Evolutionary conservation across 1,140 invertebrate genomes (phyloP).

Genomic region (Apocrypta bakeri): DNA sequence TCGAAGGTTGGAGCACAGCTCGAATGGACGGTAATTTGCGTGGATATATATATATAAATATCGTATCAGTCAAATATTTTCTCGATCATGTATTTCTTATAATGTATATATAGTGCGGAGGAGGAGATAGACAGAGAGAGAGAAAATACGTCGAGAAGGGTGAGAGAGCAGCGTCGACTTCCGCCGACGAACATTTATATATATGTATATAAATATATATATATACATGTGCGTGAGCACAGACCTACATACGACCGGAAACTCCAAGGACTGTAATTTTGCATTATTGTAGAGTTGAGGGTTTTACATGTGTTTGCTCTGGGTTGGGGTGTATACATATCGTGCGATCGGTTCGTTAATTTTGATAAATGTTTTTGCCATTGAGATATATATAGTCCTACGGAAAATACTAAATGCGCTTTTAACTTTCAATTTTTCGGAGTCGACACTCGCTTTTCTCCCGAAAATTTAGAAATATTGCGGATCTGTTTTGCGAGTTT

Average conservation of each 20-base stretch:
- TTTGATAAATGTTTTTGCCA: too few species aligned
- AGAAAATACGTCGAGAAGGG: background rate
- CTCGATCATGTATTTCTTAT: constrained; percentile 29
- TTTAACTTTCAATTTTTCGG: too few species aligned
- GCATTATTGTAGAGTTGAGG: background rate
- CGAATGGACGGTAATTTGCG: background rate
- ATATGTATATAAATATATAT: too few species aligned
- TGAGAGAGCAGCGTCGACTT: background rate
- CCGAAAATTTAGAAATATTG: too few species aligned
- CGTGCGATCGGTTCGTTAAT: too few species aligned
- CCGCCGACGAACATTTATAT: background rate
- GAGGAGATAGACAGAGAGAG: background rate
- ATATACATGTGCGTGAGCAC: background rate
- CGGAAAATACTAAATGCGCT: too few species aligned
- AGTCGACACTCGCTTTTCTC: too few species aligned
- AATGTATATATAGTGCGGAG: background rate
- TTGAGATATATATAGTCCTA: too few species aligned
- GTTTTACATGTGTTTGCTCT: background rate
- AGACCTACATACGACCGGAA: constrained; percentile 10
- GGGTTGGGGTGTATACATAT: background rate
- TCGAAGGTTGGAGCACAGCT: background rate
- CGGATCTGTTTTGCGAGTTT: too few species aligned
- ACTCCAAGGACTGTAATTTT: constrained; percentile 17
- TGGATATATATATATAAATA: background rate
- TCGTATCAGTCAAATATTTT: background rate